Evolutionary conservation across 1,140 invertebrate genomes (phyloP).

Genomic region (Cotesia typhae): DNA sequence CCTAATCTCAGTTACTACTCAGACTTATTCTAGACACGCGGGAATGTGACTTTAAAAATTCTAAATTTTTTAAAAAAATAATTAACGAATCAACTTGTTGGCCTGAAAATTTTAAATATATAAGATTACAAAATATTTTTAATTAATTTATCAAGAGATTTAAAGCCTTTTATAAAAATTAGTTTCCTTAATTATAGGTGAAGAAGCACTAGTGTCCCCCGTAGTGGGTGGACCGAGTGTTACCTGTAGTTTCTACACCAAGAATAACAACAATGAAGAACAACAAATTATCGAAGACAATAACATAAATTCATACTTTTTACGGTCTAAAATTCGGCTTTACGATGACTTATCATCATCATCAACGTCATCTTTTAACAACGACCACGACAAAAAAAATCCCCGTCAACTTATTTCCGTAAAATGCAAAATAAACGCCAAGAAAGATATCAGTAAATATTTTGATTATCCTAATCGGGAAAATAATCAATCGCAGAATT

Average conservation of each 20-base stretch:
- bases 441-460: slow-evolving; percentile 48
- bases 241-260: slow-evolving; percentile 3
- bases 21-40: no score
- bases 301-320: neutral
- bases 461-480: slow-evolving; percentile 55
- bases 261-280: slow-evolving; percentile 3
- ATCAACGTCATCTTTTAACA: neutral
- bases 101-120: no score
- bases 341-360: neutral
- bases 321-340: no score
- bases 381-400: neutral
- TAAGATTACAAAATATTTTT: no score
- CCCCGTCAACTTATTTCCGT: slow-evolving; percentile 40
- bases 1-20: no score
- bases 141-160: no score
- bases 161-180: neutral
- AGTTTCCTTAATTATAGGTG: slow-evolving; percentile 6
- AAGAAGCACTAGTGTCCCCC: slow-evolving; percentile 16
- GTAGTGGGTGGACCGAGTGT: slow-evolving; percentile 4
- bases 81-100: no score
- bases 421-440: slow-evolving; percentile 48
- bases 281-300: neutral
- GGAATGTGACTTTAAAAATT: no score
- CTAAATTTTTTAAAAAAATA: no score
- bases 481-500: slow-evolving; percentile 53